phyloP scores from a whole-genome alignment of 2,888 invertebrate genomes.

The Agrotis exclamationis region DNA sequence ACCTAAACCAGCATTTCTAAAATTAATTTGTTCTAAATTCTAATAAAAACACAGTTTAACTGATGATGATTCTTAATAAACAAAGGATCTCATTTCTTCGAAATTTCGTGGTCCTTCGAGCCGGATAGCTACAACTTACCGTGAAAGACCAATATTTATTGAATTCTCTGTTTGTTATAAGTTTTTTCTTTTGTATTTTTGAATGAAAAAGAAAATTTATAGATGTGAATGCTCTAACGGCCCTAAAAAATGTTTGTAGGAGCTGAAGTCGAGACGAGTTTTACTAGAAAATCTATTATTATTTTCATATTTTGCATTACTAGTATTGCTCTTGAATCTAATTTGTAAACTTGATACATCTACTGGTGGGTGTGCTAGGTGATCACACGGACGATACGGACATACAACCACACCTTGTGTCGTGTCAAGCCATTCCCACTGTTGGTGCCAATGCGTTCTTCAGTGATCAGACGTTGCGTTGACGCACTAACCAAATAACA shows the following conservation, averaged over 20 bases:
- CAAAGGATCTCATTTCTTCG: neutral
- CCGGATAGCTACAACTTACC: neutral
- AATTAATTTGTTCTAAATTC: neutral
- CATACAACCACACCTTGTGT: conserved; percentile 79
- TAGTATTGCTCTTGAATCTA: conserved; percentile 41
- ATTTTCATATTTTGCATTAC: conserved; percentile 1
- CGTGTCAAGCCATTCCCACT: conserved; percentile 83
- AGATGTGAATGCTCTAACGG: neutral
- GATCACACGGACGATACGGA: conserved; percentile 78
- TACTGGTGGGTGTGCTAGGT: conserved; percentile 78
- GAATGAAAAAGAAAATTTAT: neutral
- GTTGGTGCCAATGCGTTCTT: conserved; percentile 82
- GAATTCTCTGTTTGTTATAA: neutral
- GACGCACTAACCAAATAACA: conserved; percentile 83
- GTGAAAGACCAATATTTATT: neutral
- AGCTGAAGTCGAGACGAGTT: neutral
- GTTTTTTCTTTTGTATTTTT: neutral
- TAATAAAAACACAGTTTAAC: neutral
- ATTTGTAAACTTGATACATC: conserved; percentile 52
- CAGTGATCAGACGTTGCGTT: conserved; percentile 87
- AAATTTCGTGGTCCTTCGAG: neutral
- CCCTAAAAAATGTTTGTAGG: neutral
- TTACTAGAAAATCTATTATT: neutral
- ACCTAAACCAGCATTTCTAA: neutral
- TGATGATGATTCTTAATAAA: neutral